phyloP scores from a whole-genome alignment of 2,113 vertebrate genomes.

The Tachysurus fulvidraco region DNA sequence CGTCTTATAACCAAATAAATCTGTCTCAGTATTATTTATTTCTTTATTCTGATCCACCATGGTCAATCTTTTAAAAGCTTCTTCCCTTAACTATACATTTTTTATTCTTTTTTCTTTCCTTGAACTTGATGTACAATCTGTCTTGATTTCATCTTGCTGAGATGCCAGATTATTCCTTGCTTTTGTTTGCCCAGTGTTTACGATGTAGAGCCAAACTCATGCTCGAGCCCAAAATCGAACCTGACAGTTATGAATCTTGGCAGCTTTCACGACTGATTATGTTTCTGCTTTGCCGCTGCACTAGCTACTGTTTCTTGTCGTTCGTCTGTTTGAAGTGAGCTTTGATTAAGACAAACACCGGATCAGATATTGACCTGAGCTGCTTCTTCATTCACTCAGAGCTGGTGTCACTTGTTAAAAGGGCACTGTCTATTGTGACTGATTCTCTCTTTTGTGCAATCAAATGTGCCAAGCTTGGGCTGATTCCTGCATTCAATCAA shows the following conservation, averaged over 20 bases:
- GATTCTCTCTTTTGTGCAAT: slow-evolving; percentile 38
- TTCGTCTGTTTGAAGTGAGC: slow-evolving; percentile 35
- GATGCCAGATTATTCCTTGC: slow-evolving; percentile 6
- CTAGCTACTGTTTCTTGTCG: neutral
- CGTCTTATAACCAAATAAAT: neutral
- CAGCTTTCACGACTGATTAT: slow-evolving; percentile 15
- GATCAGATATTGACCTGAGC: slow-evolving; percentile 46
- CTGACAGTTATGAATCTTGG: slow-evolving; percentile 22
- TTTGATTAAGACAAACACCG: slow-evolving; percentile 51
- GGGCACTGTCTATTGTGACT: slow-evolving; percentile 29
- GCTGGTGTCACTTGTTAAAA: slow-evolving; percentile 24
- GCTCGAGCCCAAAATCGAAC: neutral
- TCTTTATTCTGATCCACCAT: no score
- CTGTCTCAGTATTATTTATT: neutral
- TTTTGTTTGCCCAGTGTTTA: neutral
- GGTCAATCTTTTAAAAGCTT: neutral
- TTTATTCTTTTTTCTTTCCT: neutral
- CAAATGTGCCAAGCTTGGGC: slow-evolving; percentile 19
- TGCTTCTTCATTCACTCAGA: slow-evolving; percentile 26
- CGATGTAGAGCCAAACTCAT: neutral
- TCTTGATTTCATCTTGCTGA: neutral
- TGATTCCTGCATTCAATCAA: slow-evolving; percentile 40
- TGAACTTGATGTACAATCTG: neutral
- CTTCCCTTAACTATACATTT: neutral
- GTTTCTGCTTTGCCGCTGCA: neutral